Base-by-base conservation (phyloP, 2,888 invertebrate genomes). In the Odontomyia ornata region DNA sequence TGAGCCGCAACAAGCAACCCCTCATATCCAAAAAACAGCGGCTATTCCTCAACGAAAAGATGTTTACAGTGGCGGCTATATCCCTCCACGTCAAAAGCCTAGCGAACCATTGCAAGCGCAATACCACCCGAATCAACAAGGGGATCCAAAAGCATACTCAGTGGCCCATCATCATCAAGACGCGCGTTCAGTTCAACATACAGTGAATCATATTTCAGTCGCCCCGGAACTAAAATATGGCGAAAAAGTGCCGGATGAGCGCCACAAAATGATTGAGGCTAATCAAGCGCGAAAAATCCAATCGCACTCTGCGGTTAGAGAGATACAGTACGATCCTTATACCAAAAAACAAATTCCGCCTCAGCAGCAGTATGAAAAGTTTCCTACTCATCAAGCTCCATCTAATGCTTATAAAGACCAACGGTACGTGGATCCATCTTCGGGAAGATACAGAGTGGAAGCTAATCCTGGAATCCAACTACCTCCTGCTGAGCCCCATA, bases 391-490 rank as follows among this genome's bases (percentile, higher is more conserved):
- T n/a, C 57, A 30, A 11, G 27, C 21, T 1, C 13, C 21, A 28
- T 60, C 23, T 13, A 18, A 36, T 1, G 11, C 21, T 4, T 73
- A 60, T 36, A 57, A 57, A 7, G 57, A 57, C 21, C 36, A 73
- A 60, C 30, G 73, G 2, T 73, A 57, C 36, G 23, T 23, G 4
- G 60, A 73, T 21, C n/a, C 46, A 30, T 25, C 46, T 1, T 9
- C 73, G 1, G 13, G 21, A 11, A 57, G 36, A 21, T 73, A 36
- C 18, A 73, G 60, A 36, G 36, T 36, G 1, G 57, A 73, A 60
- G 2, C 25, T 4, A 43, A 52, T 65, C 36, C 71, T n/a, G 18
- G 64, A 25, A 78, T 62, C 72, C 56, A 60, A 73, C 79, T 77
- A 75, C 80, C 13, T 2, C 13, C 52, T 1, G 18, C 1, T 3